These are phyloP conservation scores for Diabrotica balteata DNA, from an alignment of 2,888 invertebrate genomes.

Conservation along the genomic window DNA sequence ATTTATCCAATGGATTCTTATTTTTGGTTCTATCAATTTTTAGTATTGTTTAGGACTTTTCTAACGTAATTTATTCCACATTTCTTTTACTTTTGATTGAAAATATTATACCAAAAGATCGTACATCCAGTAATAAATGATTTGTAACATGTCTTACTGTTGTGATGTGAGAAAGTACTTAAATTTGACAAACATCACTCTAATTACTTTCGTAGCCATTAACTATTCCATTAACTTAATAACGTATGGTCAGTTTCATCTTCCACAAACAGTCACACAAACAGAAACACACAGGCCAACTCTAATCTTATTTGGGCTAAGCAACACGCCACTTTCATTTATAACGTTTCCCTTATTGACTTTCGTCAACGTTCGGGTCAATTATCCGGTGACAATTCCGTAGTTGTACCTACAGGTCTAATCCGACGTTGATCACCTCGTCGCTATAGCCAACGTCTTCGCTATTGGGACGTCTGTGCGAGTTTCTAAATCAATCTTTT, in stretches of 20 bases:
- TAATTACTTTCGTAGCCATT: slow-evolving; percentile 1
- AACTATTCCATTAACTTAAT: slow-evolving; percentile 12
- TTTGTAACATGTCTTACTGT: too few relatives aligned
- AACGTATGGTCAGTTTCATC: slow-evolving; percentile 16
- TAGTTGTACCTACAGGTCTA: slow-evolving; percentile 37
- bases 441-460: slow-evolving; percentile 5
- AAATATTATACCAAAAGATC: too few relatives aligned
- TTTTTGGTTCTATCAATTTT: too few relatives aligned
- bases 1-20: too few relatives aligned
- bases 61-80: too few relatives aligned
- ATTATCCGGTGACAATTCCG: slow-evolving; percentile 35
- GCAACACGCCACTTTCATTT: slow-evolving; percentile 25
- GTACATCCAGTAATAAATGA: too few relatives aligned
- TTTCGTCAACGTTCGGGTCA: slow-evolving; percentile 34
- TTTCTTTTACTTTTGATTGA: too few relatives aligned
- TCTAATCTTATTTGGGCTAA: slow-evolving; percentile 22
- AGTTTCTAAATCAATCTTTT: neutral
- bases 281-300: slow-evolving; percentile 14
- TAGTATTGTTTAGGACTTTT: too few relatives aligned
- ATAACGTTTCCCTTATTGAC: slow-evolving; percentile 30
- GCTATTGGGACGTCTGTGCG: neutral
- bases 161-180: too few relatives aligned
- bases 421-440: slow-evolving; percentile 37
- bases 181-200: too few relatives aligned
- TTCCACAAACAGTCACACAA: slow-evolving; percentile 3